Base-by-base conservation (phyloP, 2,113 vertebrate species). In the Strigops habroptila region DNA sequence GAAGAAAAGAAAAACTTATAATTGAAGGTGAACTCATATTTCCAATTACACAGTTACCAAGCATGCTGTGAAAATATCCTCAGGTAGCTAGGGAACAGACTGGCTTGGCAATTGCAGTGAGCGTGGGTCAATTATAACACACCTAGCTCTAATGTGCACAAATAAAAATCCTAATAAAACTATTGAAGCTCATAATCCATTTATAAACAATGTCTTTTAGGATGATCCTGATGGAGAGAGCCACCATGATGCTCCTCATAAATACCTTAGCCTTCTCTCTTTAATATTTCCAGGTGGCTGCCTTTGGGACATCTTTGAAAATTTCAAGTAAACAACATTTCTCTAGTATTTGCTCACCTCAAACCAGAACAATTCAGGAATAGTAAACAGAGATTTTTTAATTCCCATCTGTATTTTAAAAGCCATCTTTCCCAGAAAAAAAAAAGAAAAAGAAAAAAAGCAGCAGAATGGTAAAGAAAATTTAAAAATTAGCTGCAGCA, bases 111-210 rank as follows among this genome's bases (percentile, higher is more conserved):
- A 90, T 18, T 76, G 41, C 81, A 92, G 87, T 65, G 87, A 90
- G 63, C 6, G 4, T 46, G 71, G 93, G 93, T 93, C 84, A 94
- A 37, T 33, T 70, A 59, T 74, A 77, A 74, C 3, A 5, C 64
- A 77, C 46, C 71, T 24, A 67, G 65, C 51, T 35, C 73, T 80
- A 91, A 90, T 6, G 6, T 67, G 82, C 75, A 88, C 85, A 91
- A 95, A 94, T 70, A 94, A 96, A 97, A 93, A 88, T 27, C 78
- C 93, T 88, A 94, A 97, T 95, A 94, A 96, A 96, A 90, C 0
- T 4, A 90, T 67, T 67, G 87, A 91, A 94, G 82, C 85, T 91
- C 90, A 86, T 96, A 96, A 96, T 91, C 78, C 91, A 77, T 86
- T 94, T 91, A 93, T 83, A 96, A 97, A 96, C 91, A 91, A 67